Percentiles rank a stretch among this genome's conserved stretches.
These are phyloP conservation scores for Orientallactaga bullata DNA, from an alignment of 2,113 vertebrate species.

Conservation along the genomic window DNA sequence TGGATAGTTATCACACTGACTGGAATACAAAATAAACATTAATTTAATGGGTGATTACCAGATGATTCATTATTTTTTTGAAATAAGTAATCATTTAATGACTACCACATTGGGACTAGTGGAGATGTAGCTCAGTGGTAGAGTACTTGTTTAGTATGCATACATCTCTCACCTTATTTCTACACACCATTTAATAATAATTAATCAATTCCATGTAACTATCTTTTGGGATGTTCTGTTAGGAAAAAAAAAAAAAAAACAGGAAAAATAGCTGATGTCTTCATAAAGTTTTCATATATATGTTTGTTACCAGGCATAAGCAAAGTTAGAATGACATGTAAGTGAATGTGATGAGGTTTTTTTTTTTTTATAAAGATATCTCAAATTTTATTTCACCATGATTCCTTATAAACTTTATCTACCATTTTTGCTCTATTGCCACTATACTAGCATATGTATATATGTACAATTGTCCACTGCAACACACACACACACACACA, in stretches of 20 bases:
- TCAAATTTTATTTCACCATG: neutral
- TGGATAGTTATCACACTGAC: neutral
- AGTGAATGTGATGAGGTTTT: neutral
- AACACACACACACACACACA: no score
- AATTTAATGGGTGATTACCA: neutral
- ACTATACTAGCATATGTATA: neutral
- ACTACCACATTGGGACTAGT: neutral
- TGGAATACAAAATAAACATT: slow-evolving; percentile 2
- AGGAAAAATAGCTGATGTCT: neutral
- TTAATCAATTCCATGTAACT: neutral
- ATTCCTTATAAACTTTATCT: neutral
- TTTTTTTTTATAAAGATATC: neutral
- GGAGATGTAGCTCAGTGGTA: no score
- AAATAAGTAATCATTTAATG: neutral
- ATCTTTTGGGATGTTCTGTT: neutral
- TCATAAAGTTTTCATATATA: neutral
- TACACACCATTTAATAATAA: neutral
- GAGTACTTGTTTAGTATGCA: neutral
- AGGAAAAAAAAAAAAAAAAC: neutral
- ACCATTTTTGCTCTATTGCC: neutral
- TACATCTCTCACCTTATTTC: neutral
- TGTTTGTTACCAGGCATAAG: neutral
- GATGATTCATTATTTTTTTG: neutral
- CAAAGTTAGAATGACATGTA: neutral
- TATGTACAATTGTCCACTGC: no score